Conservation (phyloP, 2,888 invertebrate species). For the Boloria euphrosyne region DNA sequence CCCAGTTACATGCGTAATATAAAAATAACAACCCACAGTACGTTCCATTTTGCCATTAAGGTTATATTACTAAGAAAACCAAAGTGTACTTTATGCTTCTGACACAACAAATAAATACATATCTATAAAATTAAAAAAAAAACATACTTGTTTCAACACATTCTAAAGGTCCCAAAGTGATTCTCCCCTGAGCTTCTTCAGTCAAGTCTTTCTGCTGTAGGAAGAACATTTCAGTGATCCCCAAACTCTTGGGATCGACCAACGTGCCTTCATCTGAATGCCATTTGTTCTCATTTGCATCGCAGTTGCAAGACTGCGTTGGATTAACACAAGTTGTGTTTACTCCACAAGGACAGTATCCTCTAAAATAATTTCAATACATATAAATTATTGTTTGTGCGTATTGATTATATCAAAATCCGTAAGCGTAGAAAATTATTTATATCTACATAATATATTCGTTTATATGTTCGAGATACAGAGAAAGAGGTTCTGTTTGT, state of each 20-base stretch:
- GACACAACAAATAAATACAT: too few species aligned
- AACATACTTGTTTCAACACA: constrained; percentile 96
- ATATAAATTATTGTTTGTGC: too few species aligned
- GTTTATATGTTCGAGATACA: background rate
- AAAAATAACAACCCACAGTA: too few species aligned
- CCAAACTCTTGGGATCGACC: constrained; percentile 89
- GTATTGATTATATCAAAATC: too few species aligned
- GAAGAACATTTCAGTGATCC: constrained; percentile 95
- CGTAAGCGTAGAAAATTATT: too few species aligned
- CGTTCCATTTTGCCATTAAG: too few species aligned
- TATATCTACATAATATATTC: constrained; percentile 17
- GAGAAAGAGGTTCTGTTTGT: too few species aligned
- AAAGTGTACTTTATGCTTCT: too few species aligned
- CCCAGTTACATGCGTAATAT: too few species aligned
- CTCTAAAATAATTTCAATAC: constrained; percentile 65
- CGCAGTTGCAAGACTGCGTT: constrained; percentile 94
- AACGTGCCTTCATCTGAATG: constrained; percentile 94
- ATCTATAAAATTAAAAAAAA: too few species aligned
- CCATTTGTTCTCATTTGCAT: constrained; percentile 93
- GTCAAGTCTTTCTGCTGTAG: constrained; percentile 92
- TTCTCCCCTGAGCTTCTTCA: constrained; percentile 91
- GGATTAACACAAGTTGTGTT: constrained; percentile 91
- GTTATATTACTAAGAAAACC: too few species aligned
- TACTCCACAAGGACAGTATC: constrained; percentile 88
- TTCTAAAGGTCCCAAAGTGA: constrained; percentile 94